Evolutionary conservation across 1,140 invertebrate genomes (phyloP).

Genomic region (Platorchestia sp.): DNA sequence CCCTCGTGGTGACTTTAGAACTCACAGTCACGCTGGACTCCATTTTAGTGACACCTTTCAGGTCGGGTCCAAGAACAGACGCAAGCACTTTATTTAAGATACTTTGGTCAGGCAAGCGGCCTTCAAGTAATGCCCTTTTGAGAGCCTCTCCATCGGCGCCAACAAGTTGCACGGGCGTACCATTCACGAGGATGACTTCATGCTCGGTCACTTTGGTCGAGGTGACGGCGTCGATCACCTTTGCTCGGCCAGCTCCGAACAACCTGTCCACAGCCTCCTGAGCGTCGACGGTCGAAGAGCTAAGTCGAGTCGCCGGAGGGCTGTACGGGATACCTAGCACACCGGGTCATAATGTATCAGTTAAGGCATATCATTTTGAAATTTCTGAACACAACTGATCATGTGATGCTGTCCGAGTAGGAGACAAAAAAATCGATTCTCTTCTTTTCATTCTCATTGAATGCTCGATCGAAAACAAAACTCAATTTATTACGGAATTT

Average conservation of each 20-base stretch:
- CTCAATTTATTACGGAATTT: background rate
- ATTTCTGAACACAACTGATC: background rate
- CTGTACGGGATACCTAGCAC: constrained; percentile 51
- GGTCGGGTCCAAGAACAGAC: constrained; percentile 62
- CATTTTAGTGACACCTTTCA: constrained; percentile 69
- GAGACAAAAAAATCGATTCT: background rate
- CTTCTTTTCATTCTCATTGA: background rate
- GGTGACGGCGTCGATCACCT: constrained; percentile 83
- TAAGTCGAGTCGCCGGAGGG: constrained; percentile 32
- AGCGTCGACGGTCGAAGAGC: constrained; percentile 73
- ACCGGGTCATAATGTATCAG: background rate
- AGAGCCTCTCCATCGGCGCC: constrained; percentile 80
- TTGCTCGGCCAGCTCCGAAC: constrained; percentile 79
- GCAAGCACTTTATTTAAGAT: constrained; percentile 80
- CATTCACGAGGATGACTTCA: constrained; percentile 82
- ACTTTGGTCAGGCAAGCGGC: constrained; percentile 78
- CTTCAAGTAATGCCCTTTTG: constrained; percentile 79
- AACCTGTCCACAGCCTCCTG: constrained; percentile 84
- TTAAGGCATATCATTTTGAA: background rate
- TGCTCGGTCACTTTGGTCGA: constrained; percentile 81
- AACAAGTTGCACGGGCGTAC: constrained; percentile 79
- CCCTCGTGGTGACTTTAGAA: constrained; percentile 80
- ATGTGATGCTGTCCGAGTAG: background rate
- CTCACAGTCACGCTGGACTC: constrained; percentile 82
- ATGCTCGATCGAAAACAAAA: background rate